Base-by-base conservation (phyloP, 37 sponge, comb jelly and placozoan species). In the Haliclona indistincta region DNA sequence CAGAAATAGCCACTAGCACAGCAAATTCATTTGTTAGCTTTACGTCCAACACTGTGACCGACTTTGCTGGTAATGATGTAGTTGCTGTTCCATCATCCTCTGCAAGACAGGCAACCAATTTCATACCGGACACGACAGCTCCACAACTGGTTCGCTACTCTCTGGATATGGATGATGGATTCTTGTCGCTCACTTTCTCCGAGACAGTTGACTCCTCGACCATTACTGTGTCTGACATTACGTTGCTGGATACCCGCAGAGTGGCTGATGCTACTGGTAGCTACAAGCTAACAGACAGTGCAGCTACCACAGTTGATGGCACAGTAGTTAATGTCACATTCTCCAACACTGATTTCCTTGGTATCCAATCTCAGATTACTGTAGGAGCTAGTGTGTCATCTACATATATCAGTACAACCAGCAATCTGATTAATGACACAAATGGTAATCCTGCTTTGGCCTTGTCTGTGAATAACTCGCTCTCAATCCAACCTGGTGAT, bases 21-120 rank as follows among this genome's bases (percentile, higher is more conserved):
- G n/a, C 44, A 23, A 88, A 71, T 26, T 75, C 79, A 2, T 89
- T 47, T 56, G 25, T 94, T 36, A 77, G 77, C 32, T 32, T 89
- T 38, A 22, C 7, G 4, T n/a, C 54, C 40, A 76, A 77, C 28
- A 71, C 73, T 56, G 84, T 94, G 25, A 33, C 42, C 15, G 94
- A 94, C 43, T 41, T 80, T 40, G 44, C 81, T 55, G 84, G 81
- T 13, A 94, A 94, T 58, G 39, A 72, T 23, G 86, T 85, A 23
- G 20, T 77, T 29, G 78, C 32, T 30, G 37, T 84, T 0, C 45
- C 71, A 15, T 3, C 38, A 0, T 26, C 38, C 35, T 36, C 28
- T 29, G 76, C 84, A 64, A n/a, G 47, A 52, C 64, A 7, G 17
- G 87, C 67, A 30, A 68, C 56, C 67, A 55, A 68, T n/a, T 82